phyloP scores from a whole-genome alignment of 2,797 vertebrate species.

The Amazona ochrocephala region DNA sequence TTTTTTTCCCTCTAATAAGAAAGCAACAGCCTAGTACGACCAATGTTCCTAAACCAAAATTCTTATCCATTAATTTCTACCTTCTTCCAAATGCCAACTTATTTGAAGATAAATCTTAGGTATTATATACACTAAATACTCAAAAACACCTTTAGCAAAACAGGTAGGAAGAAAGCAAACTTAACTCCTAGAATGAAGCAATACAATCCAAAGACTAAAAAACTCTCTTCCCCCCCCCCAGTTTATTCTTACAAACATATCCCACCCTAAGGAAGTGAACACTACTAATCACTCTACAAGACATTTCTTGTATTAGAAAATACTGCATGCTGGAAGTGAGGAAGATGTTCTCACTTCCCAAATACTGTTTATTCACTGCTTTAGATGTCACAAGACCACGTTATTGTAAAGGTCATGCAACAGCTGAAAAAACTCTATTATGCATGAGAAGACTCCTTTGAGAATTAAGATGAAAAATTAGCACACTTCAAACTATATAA shows the following conservation, averaged over 20 bases:
- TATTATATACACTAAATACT: not conserved
- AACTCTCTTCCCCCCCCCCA: accelerated
- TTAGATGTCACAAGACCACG: not conserved
- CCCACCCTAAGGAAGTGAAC: not conserved
- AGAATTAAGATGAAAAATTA: not conserved
- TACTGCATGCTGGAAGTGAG: not conserved
- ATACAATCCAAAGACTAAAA: not conserved
- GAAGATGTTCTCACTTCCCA: not conserved
- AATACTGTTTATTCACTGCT: not conserved
- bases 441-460: not conserved
- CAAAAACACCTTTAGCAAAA: not conserved
- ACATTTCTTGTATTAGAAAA: not conserved
- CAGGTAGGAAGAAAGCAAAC: not conserved
- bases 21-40: not conserved
- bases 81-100: not conserved
- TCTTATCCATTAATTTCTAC: not conserved
- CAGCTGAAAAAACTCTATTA: not conserved
- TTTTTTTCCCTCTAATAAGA: not conserved
- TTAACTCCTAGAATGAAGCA: not conserved
- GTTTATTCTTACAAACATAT: not conserved
- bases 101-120: not conserved
- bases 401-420: not conserved
- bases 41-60: not conserved
- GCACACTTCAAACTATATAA: not conserved
- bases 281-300: not conserved